Evolutionary conservation across 1,140 invertebrate genomes (phyloP), one percentile per base, ranked within the genome.

Genomic region (Lepidurus arcticus): DNA sequence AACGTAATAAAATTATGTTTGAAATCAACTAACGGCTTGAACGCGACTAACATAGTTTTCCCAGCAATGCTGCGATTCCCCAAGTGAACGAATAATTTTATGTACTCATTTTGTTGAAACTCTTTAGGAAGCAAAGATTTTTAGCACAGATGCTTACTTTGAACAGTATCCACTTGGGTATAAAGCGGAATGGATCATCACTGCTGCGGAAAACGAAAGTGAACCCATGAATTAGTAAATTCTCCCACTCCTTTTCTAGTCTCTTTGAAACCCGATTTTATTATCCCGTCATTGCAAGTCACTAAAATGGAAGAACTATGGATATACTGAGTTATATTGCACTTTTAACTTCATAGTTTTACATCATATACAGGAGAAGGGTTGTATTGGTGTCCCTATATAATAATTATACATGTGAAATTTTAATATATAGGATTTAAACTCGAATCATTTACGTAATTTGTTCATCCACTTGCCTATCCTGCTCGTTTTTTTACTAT

Each of bases 81-180:
- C 34, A 34, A 34, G 34, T 34, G 34, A 3, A 34, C 34, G 34
- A 34, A 34, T 34, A 34, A 34, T 34, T 34, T 3, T 34, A 34
- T 34, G 34, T 34, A 65, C n/a, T 65, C n/a, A 65, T n/a, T 65
- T 13, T 65, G 1, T 65, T 34, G 34, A 16, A n/a, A 16, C 21
- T 65, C 53, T 21, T 21, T 65, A 65, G 53, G 53, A 65, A 65
- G 16, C 53, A 21, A 65, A 65, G n/a, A 65, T 65, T 65, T 65
- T 65, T 65, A 65, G 21, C 13, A 21, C 53, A 65, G 53, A 65
- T 4, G 53, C 53, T 65, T 65, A 65, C 53, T 65, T 65, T 21
- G 53, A 65, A 21, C 53, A 65, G 53, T 65, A 65, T 16, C 53
- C 16, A n/a, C 53, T 65, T 10, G 53, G 53, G 21, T 65, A 65